Conservation (phyloP, 35 echinoderm and acorn worm species). For the Eucidaris tribuloides region DNA sequence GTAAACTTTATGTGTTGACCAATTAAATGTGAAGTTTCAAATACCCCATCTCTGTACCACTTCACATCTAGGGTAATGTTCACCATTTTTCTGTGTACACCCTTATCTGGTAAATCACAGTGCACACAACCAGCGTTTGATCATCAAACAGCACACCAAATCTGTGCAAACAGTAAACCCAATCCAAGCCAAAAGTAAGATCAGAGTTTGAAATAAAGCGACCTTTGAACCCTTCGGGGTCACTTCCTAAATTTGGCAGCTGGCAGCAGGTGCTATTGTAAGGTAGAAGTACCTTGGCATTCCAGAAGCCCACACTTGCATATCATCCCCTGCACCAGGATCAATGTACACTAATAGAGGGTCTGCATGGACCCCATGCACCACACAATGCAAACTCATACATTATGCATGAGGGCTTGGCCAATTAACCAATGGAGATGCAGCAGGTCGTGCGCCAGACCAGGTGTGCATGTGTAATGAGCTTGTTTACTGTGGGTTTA, state of each 20-base stretch:
- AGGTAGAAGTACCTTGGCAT: background rate
- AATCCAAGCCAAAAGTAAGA: background rate
- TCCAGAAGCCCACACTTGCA: background rate
- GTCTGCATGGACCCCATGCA: background rate
- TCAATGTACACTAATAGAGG: background rate
- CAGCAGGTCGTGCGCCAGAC: slow-evolving; percentile 27
- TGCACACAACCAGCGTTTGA: background rate
- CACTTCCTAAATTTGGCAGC: slow-evolving; percentile 19
- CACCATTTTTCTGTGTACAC: no score
- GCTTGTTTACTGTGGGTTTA: slow-evolving; percentile 21
- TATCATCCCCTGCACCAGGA: background rate
- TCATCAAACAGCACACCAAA: background rate
- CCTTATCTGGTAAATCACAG: background rate
- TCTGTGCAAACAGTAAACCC: background rate
- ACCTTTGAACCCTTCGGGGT: slow-evolving; percentile 14
- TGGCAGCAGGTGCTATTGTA: slow-evolving; percentile 23
- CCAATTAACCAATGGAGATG: slow-evolving; percentile 3
- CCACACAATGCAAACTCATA: background rate
- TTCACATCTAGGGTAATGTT: no score
- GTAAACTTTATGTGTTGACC: background rate
- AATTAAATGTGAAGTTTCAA: background rate
- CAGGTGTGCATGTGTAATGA: slow-evolving; percentile 27
- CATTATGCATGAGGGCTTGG: slow-evolving; percentile 5
- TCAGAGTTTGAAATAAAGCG: background rate
- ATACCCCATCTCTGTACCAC: slow-evolving; percentile 4